phyloP scores from a whole-genome alignment of 2,113 vertebrate genomes.

The Isurus oxyrinchus region DNA sequence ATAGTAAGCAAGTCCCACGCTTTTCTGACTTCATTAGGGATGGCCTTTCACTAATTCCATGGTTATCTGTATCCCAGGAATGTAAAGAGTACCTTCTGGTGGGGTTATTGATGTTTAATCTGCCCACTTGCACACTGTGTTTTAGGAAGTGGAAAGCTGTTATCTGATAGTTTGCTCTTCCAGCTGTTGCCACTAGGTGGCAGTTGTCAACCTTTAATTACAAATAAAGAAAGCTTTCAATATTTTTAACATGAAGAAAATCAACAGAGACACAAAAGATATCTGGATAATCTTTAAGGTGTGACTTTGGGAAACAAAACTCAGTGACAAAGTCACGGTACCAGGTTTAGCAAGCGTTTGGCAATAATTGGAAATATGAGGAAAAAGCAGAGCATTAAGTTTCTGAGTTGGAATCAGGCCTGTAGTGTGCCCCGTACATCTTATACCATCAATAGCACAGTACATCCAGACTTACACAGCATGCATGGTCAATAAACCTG shows the following conservation, averaged over 20 bases:
- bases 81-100: neutral
- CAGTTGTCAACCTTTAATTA: neutral
- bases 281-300: neutral
- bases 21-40: neutral
- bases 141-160: neutral
- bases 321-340: neutral
- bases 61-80: neutral
- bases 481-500: neutral
- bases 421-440: neutral
- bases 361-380: neutral
- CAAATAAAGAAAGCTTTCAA: too few species aligned
- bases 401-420: neutral
- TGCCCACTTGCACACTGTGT: neutral
- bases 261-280: neutral
- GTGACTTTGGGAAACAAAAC: neutral
- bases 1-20: neutral
- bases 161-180: neutral
- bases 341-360: neutral
- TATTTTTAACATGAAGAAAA: neutral
- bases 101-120: neutral
- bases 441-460: neutral
- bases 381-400: neutral
- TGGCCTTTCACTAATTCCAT: too few species aligned
- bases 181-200: neutral
- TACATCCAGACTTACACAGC: neutral